Percentiles rank a stretch among this genome's conserved stretches.
Conservation (phyloP, 1,140 invertebrate species). For the Drosophila fuyamai region DNA sequence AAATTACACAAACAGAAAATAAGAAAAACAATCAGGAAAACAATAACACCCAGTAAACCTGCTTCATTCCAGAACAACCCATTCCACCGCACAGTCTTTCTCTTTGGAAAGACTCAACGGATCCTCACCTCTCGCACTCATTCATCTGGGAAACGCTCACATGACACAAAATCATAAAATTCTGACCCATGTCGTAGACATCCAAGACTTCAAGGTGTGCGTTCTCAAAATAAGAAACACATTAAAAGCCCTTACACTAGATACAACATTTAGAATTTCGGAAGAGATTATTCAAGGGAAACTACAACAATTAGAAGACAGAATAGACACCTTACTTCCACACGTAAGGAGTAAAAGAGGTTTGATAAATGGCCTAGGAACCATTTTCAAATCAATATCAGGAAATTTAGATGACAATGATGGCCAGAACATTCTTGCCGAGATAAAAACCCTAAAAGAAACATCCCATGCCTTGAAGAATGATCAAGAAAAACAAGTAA, state of each 20-base stretch:
- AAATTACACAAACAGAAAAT: too few species aligned
- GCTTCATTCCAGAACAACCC: too few species aligned
- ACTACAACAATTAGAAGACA: not conserved
- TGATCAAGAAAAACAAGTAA: not conserved
- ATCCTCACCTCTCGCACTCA: too few species aligned
- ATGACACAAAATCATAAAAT: not conserved
- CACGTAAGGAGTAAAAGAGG: not conserved
- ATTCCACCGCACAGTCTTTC: too few species aligned
- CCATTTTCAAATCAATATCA: slow-evolving; percentile 4
- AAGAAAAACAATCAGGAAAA: too few species aligned
- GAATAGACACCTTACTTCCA: slow-evolving; percentile 9
- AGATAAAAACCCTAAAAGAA: slow-evolving; percentile 1
- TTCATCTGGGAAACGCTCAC: too few species aligned
- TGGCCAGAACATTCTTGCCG: not conserved
- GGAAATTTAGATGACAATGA: slow-evolving; percentile 6
- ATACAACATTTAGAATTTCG: slow-evolving; percentile 8
- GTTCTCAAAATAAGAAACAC: not conserved
- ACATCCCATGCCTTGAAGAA: not conserved
- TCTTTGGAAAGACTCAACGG: too few species aligned
- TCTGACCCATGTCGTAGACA: not conserved
- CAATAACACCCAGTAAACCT: too few species aligned
- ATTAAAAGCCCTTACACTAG: slow-evolving; percentile 3
- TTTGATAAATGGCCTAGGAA: not conserved
- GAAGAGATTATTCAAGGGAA: not conserved
- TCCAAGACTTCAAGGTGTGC: not conserved